phyloP scores from a whole-genome alignment of 1,140 invertebrate species.

The Drosophila ogumai region DNA sequence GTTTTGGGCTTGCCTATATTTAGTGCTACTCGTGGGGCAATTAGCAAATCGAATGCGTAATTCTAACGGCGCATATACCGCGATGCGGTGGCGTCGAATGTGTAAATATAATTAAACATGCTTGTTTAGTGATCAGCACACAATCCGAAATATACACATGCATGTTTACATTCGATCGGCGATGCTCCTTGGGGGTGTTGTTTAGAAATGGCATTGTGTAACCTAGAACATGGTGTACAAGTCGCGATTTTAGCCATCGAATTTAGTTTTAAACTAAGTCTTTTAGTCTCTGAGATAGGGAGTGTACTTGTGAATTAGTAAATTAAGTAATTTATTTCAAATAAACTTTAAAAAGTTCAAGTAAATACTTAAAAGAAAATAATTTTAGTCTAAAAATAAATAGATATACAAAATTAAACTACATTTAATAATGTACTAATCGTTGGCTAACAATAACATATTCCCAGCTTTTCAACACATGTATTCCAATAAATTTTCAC shows the following conservation, averaged over 20 bases:
- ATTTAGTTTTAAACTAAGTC: not conserved
- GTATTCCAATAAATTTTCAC: not conserved
- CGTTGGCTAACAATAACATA: not conserved
- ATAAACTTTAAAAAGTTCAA: too few species aligned
- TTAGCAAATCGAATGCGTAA: conserved; percentile 38
- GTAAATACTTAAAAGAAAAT: too few species aligned
- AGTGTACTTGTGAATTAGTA: too few species aligned
- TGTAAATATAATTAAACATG: conserved; percentile 39
- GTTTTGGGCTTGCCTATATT: conserved; percentile 31
- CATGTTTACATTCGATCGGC: conserved; percentile 1
- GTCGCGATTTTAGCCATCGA: not conserved
- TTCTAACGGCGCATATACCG: conserved; percentile 24
- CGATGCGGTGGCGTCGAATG: conserved; percentile 2
- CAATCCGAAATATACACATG: conserved; percentile 4
- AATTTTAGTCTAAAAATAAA: too few species aligned
- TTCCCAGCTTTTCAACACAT: not conserved
- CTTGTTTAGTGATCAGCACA: conserved; percentile 22
- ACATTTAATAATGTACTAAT: not conserved
- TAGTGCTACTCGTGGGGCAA: conserved; percentile 24
- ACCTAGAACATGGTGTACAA: not conserved
- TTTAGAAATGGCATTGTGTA: not conserved
- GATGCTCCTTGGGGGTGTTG: not conserved
- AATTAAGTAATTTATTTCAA: too few species aligned
- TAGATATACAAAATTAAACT: not conserved
- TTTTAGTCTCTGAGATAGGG: too few species aligned